Evolutionary conservation across 2,113 vertebrate species (phyloP), one percentile per base, ranked within the genome.

Genomic region (Rhinopomastus cyanomelas): DNA sequence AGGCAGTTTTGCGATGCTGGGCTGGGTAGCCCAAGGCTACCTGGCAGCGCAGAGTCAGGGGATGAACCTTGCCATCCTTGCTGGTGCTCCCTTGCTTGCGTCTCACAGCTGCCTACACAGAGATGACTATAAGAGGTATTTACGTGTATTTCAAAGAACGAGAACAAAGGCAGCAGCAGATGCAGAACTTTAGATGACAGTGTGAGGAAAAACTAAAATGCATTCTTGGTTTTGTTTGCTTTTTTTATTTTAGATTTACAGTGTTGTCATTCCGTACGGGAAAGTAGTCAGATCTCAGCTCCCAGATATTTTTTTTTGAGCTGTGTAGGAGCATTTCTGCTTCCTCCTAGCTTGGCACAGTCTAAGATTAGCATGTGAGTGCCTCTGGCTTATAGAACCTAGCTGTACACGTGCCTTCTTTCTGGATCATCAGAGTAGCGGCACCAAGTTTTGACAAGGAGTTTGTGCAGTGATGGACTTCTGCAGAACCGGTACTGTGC

Each of bases 21-120:
- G 78, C 39, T 88, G 86, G 81, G 77, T 44, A 81, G 86, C 93
- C 90, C 74, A 66, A 57, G 86, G 95, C 85, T 49, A n/a, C 85
- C 34, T 0, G 29, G 32, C 67, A 53, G 59, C 0, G 8, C 42
- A 66, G 59, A 49, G 37, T 17, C 26, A 25, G 81, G 81, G 72
- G 51, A 9, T 60, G 74, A 79, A 27, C 71, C 69, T 57, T 5
- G 1, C 42, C 22, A 5, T 80, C 49, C 66, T 84, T 55, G 1
- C 55, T 6, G 36, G 79, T 73, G n/a, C 36, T 66, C 36, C 55
- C 8, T 0, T 7, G 68, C 53, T 79, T 0, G 0, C 9, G 0
- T 57, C 81, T 90, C 77, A 88, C 69, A 42, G 69, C 77, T 75
- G 69, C 26, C 51, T 68, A 27, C n/a, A 37, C 29, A 39, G 32